Evolutionary conservation across 2,888 invertebrate genomes (phyloP).

Genomic region (Onthophagus sagittarius): DNA sequence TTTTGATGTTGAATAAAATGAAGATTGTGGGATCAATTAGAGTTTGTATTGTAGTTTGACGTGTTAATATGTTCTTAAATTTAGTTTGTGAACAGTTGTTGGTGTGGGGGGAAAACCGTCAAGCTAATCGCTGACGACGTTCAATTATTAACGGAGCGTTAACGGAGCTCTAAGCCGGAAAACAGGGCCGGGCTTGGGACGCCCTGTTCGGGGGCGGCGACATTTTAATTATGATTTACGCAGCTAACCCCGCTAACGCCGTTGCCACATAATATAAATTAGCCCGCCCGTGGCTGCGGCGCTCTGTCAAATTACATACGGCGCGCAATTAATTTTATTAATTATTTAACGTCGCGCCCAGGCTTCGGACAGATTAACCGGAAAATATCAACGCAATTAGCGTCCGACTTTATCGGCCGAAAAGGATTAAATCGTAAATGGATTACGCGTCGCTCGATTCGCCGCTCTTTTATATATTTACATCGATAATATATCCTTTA

Average conservation of each 20-base stretch:
- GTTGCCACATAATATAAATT: conserved; percentile 45
- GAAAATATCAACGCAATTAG: background rate
- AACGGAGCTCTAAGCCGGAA: conserved; percentile 35
- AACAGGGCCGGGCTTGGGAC: conserved; percentile 31
- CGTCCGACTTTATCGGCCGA: background rate
- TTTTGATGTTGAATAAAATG: background rate
- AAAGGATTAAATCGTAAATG: background rate
- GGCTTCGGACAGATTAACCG: background rate
- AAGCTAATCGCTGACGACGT: conserved; percentile 46
- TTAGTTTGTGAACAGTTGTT: background rate
- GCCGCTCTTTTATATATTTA: background rate
- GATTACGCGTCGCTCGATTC: background rate
- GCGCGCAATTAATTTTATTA: conserved; percentile 38
- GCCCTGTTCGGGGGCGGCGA: conserved; percentile 40
- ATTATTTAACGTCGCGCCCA: conserved; percentile 25
- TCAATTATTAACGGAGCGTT: conserved; percentile 48
- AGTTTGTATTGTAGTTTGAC: background rate
- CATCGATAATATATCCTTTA: too few relatives aligned
- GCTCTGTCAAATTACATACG: conserved; percentile 36
- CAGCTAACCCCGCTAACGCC: conserved; percentile 40
- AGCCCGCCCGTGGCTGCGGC: conserved; percentile 35
- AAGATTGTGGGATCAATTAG: background rate
- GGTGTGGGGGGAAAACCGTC: conserved; percentile 34
- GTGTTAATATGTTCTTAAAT: background rate
- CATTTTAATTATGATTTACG: conserved; percentile 48